Evolutionary conservation across 2,113 vertebrate genomes (phyloP), one percentile per base, ranked within the genome.

Genomic region (Nothoprocta perdicaria): DNA sequence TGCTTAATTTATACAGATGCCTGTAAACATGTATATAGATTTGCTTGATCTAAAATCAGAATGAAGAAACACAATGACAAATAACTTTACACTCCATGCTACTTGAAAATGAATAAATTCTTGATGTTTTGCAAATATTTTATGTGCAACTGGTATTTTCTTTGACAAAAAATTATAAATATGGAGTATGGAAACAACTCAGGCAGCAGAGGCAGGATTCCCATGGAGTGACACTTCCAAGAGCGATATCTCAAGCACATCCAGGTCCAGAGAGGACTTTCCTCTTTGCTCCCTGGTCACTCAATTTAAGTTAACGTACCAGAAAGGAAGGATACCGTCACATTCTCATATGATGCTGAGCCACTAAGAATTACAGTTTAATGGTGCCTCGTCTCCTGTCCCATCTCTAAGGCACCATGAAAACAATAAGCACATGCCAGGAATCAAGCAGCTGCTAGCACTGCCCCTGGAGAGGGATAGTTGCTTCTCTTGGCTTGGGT

Each of bases 41-140:
- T 74, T 1, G 80, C 79, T 86, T 90, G 91, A 63, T 81, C 75
- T 63, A 81, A 94, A 80, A 85, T 40, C 55, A 86, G 75, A 89
- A 53, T n/a, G 72, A 84, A 60, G 60, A 57, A 89, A 77, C 21
- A 61, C 2, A 2, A 86, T 80, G 79, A 62, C 41, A 87, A 84
- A 13, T 52, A 69, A 75, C 57, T 87, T 91, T 40, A 76, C 15
- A 57, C 45, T 91, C 89, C 48, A 14, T 2, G 76, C 74, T 88
- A 80, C 88, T 67, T 87, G 65, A 67, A 95, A 94, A 89, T 90
- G 4, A 98, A 97, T 97, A 97, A 98, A 97, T 67, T 84, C 68
- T 94, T 81, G 85, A 65, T 92, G 94, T 97, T 97, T 96, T 97
- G 86, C 95, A 96, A 93, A 93, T 92, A 96, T 33, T 80, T 41